These are phyloP conservation scores for Acleris cristana DNA, from an alignment of 2,888 invertebrate species.

Conservation along the genomic window DNA sequence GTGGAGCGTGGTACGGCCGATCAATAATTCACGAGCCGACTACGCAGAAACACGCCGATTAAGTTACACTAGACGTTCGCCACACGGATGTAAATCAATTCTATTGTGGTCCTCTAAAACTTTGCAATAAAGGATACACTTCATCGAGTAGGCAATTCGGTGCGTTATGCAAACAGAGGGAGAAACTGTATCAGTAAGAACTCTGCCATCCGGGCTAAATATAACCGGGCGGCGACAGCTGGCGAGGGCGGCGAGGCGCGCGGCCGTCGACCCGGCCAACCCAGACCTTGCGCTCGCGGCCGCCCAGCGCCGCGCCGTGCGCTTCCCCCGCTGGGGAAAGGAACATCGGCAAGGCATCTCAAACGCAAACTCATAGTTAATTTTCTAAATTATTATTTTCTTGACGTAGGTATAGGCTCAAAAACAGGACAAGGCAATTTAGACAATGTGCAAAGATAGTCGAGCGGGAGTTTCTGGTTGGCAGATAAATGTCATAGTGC, in stretches of 20 bases:
- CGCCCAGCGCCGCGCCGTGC: conserved; percentile 54
- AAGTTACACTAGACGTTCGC: conserved; percentile 1
- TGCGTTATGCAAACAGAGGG: conserved; percentile 70
- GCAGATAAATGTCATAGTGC: conserved; percentile 36
- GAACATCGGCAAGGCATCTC: neutral
- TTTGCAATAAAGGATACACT: conserved; percentile 55
- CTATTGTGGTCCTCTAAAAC: conserved; percentile 44
- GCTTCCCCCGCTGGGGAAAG: neutral
- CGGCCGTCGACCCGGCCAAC: conserved; percentile 70
- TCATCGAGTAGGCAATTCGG: conserved; percentile 54
- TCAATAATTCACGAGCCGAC: conserved; percentile 29
- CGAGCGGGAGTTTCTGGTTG: conserved; percentile 19
- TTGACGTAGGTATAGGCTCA: conserved; percentile 28
- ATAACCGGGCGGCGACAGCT: conserved; percentile 72
- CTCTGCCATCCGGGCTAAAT: conserved; percentile 76
- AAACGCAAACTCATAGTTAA: conserved; percentile 4
- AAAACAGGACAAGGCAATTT: conserved; percentile 60
- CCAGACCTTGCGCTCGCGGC: conserved; percentile 70
- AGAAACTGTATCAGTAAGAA: conserved; percentile 74
- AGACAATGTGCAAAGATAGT: conserved; percentile 50
- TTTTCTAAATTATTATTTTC: conserved; percentile 41
- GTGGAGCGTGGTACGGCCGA: conserved; percentile 4
- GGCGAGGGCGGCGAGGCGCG: conserved; percentile 52
- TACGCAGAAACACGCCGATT: conserved; percentile 26
- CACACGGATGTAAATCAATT: conserved; percentile 10